Evolutionary conservation across 1,140 invertebrate genomes (phyloP), one percentile per base, ranked within the genome.

Genomic region (Drosophila bocqueti): DNA sequence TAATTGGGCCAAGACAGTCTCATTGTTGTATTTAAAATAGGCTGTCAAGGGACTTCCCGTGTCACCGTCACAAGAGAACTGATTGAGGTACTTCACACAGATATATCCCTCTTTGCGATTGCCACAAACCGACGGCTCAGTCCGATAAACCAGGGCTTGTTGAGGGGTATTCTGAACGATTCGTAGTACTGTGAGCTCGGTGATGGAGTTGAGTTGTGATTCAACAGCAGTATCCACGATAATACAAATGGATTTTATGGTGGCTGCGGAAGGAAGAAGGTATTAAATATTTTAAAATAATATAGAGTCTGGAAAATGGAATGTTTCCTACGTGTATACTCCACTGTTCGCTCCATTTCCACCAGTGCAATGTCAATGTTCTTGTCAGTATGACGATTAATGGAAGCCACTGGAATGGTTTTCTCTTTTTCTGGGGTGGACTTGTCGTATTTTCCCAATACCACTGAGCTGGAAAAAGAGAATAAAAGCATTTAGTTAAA

Each of bases 241-340:
- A 36, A 54, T 54, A 36, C 50, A 54, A 15, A 54, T 54, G 8
- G 50, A 11, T 36, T 54, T 54, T 4, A 54, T 54, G 21, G 13
- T 54, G 7, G 50, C 50, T 54, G 50, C 13, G 31, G 3, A 54
- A 3, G 11, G 29, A 0, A 54, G 8, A 36, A 9, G 4, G 1
- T 36, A 15, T 54, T 9, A 21, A 15, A 54, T 21, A 21, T 15
- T 9, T 15, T 15, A 0, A 0, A 18, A 34, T n/a, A 49, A 16
- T 29, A 29, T 15, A 26, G 1, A 49, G 15, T 10, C 2, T 11
- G 4, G 2, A 11, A n/a, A 21, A 36, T 54, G 0, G 21, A 36
- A 21, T 8, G 7, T 9, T 21, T 36, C 31, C 7, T 36, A 54
- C 50, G n/a, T 54, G 36, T 36, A 31, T 36, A 21, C 18, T 36